These are phyloP conservation scores for Microcebus ravelobensis DNA, from an alignment of 2,113 vertebrate genomes.

Conservation along the genomic window DNA sequence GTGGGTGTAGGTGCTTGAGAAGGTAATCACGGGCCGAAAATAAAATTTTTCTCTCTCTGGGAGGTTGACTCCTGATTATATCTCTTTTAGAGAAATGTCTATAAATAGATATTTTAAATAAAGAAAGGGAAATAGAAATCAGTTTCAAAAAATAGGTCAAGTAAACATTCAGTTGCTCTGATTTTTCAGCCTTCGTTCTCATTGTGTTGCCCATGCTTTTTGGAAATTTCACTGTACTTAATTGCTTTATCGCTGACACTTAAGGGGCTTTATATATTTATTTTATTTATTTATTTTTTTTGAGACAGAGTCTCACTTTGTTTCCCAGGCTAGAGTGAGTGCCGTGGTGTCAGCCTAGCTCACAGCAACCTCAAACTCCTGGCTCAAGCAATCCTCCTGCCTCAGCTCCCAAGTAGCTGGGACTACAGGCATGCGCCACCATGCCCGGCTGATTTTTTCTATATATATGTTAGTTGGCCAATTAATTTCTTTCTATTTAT, in stretches of 20 bases:
- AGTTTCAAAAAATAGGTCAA: neutral
- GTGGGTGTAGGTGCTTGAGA: neutral
- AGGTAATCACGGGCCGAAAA: neutral
- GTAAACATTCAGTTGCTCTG: neutral
- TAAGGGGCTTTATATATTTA: neutral
- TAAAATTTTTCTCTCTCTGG: conserved; percentile 5
- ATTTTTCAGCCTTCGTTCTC: neutral
- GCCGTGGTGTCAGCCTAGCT: no score
- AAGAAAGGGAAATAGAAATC: neutral
- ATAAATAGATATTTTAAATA: neutral
- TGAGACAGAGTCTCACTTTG: no score
- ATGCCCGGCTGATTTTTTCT: no score
- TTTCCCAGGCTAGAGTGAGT: no score
- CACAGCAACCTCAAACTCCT: no score
- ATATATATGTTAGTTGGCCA: no score
- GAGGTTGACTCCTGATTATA: neutral
- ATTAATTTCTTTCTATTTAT: no score
- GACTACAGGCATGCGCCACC: no score
- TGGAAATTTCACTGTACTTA: neutral
- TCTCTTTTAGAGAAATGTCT: neutral
- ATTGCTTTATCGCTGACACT: neutral
- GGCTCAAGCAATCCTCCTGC: no score
- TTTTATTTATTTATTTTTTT: no score
- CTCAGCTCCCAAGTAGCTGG: no score
- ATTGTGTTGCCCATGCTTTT: neutral